Base-by-base conservation (phyloP, 2,888 invertebrate species). In the Desoria tigrina region DNA sequence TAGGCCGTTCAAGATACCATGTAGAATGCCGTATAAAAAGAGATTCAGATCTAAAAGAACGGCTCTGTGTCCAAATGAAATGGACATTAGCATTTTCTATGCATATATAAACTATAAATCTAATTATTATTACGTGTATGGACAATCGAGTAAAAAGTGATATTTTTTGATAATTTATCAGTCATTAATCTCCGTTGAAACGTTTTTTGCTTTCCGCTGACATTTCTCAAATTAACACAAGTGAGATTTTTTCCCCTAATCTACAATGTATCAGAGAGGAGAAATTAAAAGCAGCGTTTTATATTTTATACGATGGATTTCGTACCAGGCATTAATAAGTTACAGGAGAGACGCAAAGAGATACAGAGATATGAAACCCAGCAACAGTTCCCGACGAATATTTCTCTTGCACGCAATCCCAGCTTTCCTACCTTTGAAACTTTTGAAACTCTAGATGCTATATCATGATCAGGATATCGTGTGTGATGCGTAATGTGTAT, bases 101-200 rank as follows among this genome's bases (percentile, higher is more conserved):
- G 76, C 76, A 76, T 76, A 76, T 69, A 75, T 72, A 75, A 76
- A 75, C 74, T 73, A 76, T 76, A 76, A 76, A 76, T 76, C 76
- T 74, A 76, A 76, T 74, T 72, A 75, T 76, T 75, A 71, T 72
- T 71, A 71, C 68, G 63, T 63, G 68, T 65, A 75, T 69, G 67
- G 68, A 66, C 71, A 66, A 72, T 73, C 66, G 60, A 64, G 66
- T 58, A 73, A 68, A 69, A 67, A 66, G 69, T 74, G 76, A 74
- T 76, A 74, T 75, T 74, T 74, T 73, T 73, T 73, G 66, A 75
- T 76, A 76, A 75, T 74, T 76, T 76, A 76, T 75, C 76, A 74
- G 71, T 76, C 76, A 76, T 76, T 76, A 76, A 76, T 76, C 76
- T 76, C 76, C 61, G 42, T 57, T 57, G 63, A 57, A 42, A 49